Conservation (phyloP, 2,888 invertebrate genomes). For the Leptinotarsa peninsularis region DNA sequence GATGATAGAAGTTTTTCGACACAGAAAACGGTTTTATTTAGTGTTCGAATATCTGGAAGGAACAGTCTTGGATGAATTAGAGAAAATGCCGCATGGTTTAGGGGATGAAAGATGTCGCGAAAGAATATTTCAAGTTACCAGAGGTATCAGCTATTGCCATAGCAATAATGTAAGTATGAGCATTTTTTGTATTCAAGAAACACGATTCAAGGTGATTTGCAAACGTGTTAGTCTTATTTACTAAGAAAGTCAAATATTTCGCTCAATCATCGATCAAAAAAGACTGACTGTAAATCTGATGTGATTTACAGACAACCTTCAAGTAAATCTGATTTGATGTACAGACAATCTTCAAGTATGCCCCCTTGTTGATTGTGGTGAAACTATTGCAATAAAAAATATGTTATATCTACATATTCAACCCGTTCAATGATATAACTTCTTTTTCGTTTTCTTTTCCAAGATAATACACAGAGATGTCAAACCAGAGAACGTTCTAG, state of each 20-base stretch:
- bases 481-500: slow-evolving; percentile 90
- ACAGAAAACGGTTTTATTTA: slow-evolving; percentile 85
- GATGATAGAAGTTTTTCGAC: slow-evolving; percentile 88
- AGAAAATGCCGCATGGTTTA: slow-evolving; percentile 77
- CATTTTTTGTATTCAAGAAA: too few relatives aligned
- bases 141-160: slow-evolving; percentile 86
- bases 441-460: slow-evolving; percentile 26
- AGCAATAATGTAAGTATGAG: slow-evolving; percentile 76
- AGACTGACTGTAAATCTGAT: too few relatives aligned
- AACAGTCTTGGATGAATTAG: slow-evolving; percentile 86
- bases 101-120: slow-evolving; percentile 80
- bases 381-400: too few relatives aligned
- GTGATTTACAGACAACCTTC: too few relatives aligned
- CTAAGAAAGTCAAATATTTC: too few relatives aligned
- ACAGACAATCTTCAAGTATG: too few relatives aligned
- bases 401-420: not conserved
- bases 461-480: slow-evolving; percentile 90
- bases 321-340: too few relatives aligned
- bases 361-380: too few relatives aligned
- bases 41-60: slow-evolving; percentile 91
- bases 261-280: too few relatives aligned
- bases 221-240: too few relatives aligned
- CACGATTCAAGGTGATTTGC: too few relatives aligned
- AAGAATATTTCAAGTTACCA: slow-evolving; percentile 84
- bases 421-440: not conserved